phyloP scores from a whole-genome alignment of 2,797 vertebrate species.

The Rhincodon typus region DNA sequence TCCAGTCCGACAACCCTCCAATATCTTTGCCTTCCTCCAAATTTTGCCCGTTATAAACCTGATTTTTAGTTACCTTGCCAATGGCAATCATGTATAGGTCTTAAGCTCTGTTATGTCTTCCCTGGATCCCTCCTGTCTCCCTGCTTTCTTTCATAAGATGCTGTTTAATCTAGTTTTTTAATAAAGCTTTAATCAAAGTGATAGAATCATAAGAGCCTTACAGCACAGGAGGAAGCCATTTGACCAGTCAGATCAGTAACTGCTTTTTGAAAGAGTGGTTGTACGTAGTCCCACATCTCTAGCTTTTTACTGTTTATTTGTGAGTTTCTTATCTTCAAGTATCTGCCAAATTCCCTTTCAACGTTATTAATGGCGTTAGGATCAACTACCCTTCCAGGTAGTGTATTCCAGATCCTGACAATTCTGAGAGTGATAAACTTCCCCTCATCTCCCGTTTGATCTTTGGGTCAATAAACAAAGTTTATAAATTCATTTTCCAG shows the following conservation, averaged over 20 bases:
- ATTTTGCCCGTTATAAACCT: background rate
- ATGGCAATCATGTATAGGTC: background rate
- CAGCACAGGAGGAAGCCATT: background rate
- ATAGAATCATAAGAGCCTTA: background rate
- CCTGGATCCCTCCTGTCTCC: background rate
- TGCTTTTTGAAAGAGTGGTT: background rate
- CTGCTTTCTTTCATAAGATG: background rate
- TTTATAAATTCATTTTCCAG: too few species aligned
- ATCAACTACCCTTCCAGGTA: background rate
- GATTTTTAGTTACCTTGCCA: background rate
- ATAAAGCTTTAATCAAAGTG: background rate
- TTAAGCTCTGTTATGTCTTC: background rate
- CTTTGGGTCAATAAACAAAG: too few species aligned
- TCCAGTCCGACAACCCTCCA: background rate
- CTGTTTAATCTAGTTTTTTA: background rate
- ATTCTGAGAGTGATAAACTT: background rate
- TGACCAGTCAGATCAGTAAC: background rate
- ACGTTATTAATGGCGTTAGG: background rate
- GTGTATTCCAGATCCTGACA: background rate
- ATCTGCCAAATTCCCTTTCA: background rate
- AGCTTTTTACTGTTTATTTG: background rate
- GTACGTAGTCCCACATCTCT: background rate
- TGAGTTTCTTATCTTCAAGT: background rate
- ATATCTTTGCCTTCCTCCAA: background rate
- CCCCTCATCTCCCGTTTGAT: background rate